Evolutionary conservation across 2,888 invertebrate species (phyloP).

Genomic region (Aethes cnicana): DNA sequence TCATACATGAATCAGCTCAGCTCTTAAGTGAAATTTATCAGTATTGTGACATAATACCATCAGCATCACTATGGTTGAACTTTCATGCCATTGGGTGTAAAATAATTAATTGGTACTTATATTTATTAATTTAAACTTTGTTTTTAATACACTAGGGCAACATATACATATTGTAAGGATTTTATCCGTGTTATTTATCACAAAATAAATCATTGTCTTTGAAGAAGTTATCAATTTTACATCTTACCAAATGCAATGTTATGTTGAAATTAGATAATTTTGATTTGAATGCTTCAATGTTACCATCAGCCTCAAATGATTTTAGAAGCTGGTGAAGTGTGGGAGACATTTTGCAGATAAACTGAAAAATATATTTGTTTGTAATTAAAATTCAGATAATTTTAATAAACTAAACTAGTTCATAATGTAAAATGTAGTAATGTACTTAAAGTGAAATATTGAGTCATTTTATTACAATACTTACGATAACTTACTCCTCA

Average conservation of each 20-base stretch:
- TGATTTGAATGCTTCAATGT: constrained; percentile 61
- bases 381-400: not conserved
- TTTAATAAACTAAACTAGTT: not conserved
- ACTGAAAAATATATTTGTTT: constrained; percentile 69
- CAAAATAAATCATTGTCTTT: constrained; percentile 78
- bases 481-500: too few relatives aligned
- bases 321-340: constrained; percentile 79
- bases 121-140: too few relatives aligned
- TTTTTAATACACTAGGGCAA: too few relatives aligned
- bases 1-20: not conserved
- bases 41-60: too few relatives aligned
- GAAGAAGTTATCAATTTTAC: constrained; percentile 84
- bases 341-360: constrained; percentile 85
- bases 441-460: too few relatives aligned
- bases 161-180: too few relatives aligned
- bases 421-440: constrained; percentile 7
- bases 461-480: too few relatives aligned
- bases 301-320: constrained; percentile 68
- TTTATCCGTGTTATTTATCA: constrained; percentile 2
- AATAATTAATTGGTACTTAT: too few relatives aligned
- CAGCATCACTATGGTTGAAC: too few relatives aligned
- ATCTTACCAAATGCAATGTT: constrained; percentile 82
- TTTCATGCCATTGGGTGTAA: too few relatives aligned
- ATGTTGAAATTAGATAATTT: constrained; percentile 69
- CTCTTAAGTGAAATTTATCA: too few relatives aligned